Evolutionary conservation across 2,113 vertebrate species (phyloP).

Genomic region (Corythornis madagascariensis): DNA sequence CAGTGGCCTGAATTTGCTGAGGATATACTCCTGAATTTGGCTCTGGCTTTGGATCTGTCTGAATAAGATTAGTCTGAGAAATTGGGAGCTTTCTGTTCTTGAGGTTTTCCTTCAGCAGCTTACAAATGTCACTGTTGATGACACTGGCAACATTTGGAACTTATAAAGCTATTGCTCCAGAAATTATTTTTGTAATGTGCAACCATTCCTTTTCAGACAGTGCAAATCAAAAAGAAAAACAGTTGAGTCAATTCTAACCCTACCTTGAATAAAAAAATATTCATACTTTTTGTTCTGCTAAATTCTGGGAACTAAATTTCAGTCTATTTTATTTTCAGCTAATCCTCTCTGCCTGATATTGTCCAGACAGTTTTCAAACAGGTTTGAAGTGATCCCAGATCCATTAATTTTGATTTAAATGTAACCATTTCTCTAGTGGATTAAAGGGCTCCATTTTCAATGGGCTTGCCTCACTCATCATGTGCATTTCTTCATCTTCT

Average conservation of each 20-base stretch:
- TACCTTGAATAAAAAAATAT: not conserved
- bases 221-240: conserved; percentile 23
- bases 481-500: conserved; percentile 13
- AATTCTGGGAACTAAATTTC: not conserved
- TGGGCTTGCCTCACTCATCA: conserved; percentile 9
- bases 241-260: not conserved
- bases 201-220: conserved; percentile 7
- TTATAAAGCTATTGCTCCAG: conserved; percentile 46
- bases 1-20: conserved; percentile 22
- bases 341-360: not conserved
- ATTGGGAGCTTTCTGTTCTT: conserved; percentile 32
- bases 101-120: conserved; percentile 24
- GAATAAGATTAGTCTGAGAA: conserved; percentile 37
- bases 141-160: conserved; percentile 43
- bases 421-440: conserved; percentile 8
- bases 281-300: not conserved
- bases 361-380: not conserved
- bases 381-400: not conserved
- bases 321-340: conserved; percentile 24
- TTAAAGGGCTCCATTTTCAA: not conserved
- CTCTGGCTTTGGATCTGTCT: conserved; percentile 19
- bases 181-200: conserved; percentile 46
- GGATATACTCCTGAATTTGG: conserved; percentile 26
- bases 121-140: conserved; percentile 63
- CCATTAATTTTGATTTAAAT: not conserved